These are phyloP conservation scores for Arctocebus calabarensis DNA, from an alignment of 2,797 vertebrate species.

Conservation along the genomic window DNA sequence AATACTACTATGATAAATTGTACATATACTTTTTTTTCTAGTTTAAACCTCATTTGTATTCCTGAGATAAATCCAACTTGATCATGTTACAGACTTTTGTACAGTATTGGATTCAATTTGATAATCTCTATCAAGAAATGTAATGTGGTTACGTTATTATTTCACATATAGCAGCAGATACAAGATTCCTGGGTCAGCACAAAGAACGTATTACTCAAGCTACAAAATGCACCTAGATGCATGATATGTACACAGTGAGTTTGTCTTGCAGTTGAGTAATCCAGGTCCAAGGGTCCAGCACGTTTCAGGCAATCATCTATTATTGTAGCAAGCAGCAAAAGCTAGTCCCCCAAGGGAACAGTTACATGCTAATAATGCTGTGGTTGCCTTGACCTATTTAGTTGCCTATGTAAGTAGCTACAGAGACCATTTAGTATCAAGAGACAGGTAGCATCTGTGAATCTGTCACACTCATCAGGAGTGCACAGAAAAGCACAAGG, in stretches of 20 bases:
- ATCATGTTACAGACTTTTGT: background rate
- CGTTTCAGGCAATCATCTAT: constrained; percentile 32
- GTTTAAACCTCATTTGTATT: background rate
- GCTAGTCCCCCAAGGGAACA: background rate
- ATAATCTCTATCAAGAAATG: background rate
- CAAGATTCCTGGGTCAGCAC: background rate
- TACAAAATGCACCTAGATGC: background rate
- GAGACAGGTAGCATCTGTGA: background rate
- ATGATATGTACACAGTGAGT: background rate
- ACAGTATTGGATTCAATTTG: constrained; percentile 2
- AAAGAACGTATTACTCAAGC: background rate
- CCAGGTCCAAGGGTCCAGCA: background rate
- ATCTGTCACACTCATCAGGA: background rate
- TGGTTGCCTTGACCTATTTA: constrained; percentile 42
- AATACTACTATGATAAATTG: background rate
- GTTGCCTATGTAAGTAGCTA: background rate
- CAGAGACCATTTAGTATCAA: background rate
- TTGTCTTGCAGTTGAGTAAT: background rate
- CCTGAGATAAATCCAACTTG: background rate
- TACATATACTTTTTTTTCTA: background rate
- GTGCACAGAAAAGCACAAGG: background rate
- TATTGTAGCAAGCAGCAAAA: background rate
- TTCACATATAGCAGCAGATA: background rate
- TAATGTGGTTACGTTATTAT: background rate
- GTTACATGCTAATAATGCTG: constrained; percentile 9